These are phyloP conservation scores for Chlamydotis undulata DNA, from an alignment of 2,113 vertebrate genomes.

Conservation along the genomic window DNA sequence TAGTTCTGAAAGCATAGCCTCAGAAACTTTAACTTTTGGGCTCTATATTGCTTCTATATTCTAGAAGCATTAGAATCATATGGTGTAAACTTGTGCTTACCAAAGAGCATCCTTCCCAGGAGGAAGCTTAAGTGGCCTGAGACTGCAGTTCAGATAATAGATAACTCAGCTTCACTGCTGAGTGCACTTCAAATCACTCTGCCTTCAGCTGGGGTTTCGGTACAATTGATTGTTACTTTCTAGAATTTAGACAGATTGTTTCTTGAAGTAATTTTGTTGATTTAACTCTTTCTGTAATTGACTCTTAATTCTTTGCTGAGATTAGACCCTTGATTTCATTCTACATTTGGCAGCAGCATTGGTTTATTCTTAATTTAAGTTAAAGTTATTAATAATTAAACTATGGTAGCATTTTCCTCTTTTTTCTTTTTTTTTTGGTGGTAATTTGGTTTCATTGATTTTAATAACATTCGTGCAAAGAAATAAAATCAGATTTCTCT, in stretches of 20 bases:
- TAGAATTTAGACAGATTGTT: neutral
- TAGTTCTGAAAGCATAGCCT: neutral
- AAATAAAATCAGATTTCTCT: neutral
- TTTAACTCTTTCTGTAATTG: neutral
- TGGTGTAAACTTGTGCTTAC: neutral
- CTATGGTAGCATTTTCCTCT: neutral
- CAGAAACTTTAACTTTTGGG: neutral
- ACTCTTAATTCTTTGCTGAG: neutral
- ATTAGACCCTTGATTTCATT: neutral
- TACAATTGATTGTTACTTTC: neutral
- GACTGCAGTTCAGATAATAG: neutral
- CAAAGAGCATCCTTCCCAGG: neutral
- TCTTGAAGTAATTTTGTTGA: neutral
- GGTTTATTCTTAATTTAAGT: neutral
- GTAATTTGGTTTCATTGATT: neutral
- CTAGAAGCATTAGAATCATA: neutral
- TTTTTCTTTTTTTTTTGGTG: neutral
- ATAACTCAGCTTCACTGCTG: neutral
- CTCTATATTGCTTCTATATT: neutral
- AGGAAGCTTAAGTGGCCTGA: neutral
- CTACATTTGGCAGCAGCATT: neutral
- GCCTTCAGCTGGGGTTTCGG: neutral
- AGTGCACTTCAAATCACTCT: neutral
- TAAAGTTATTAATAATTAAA: neutral
- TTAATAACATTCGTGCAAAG: neutral